These are phyloP conservation scores for Bungarus multicinctus DNA, from an alignment of 2,113 vertebrate species.

Conservation along the genomic window DNA sequence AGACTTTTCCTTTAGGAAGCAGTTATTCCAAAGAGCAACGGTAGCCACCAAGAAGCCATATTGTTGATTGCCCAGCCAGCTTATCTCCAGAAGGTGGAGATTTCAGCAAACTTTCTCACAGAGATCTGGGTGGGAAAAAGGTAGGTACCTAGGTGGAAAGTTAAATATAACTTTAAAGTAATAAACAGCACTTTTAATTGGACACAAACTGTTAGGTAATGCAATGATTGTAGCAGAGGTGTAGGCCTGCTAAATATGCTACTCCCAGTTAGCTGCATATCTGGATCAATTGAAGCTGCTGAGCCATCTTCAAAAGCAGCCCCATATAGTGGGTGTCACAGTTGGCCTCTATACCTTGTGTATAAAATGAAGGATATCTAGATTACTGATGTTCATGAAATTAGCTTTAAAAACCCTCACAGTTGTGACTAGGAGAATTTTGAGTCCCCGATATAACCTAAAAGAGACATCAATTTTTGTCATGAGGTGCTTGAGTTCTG, in stretches of 20 bases:
- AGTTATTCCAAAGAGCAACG: neutral
- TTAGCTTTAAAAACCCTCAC: neutral
- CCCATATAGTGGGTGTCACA: neutral
- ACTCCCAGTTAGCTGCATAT: neutral
- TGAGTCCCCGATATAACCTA: conserved; percentile 29
- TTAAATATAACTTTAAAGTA: neutral
- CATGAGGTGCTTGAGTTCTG: neutral
- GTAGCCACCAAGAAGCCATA: neutral
- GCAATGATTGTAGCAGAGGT: neutral
- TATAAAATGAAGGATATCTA: neutral
- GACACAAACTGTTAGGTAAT: neutral
- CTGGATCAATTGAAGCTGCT: neutral
- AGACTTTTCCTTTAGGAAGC: neutral
- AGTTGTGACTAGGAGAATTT: neutral
- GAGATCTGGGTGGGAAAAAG: neutral
- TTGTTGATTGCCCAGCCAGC: neutral
- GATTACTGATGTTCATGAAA: neutral
- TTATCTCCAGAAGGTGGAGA: neutral
- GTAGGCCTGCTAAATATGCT: neutral
- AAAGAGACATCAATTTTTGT: conserved; percentile 8
- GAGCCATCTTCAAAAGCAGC: neutral
- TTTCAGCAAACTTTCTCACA: neutral
- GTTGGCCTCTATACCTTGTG: neutral
- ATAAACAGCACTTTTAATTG: neutral
- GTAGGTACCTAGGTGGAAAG: neutral